Conservation (phyloP, 2,113 vertebrate genomes). For the Carlito syrichta region DNA sequence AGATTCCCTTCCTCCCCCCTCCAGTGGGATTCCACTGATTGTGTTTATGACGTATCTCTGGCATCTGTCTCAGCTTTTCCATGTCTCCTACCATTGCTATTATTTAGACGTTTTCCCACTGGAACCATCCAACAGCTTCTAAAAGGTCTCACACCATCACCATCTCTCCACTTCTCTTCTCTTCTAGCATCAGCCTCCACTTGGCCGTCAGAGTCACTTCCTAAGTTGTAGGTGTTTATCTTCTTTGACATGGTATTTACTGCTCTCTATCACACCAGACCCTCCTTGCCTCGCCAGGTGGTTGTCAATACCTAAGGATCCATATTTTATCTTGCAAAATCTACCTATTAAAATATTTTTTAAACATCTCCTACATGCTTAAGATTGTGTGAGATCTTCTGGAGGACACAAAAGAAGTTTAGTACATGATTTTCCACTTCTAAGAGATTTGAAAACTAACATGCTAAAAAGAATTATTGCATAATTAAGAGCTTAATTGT, state of each 20-base stretch:
- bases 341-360: neutral
- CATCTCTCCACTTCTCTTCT: neutral
- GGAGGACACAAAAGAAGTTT: neutral
- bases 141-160: neutral
- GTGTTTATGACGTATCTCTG: neutral
- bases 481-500: constrained; percentile 40
- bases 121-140: neutral
- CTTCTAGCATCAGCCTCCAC: neutral
- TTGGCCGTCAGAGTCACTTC: neutral
- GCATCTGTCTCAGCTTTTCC: neutral
- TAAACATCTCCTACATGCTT: neutral
- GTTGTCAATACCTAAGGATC: neutral
- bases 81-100: neutral
- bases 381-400: neutral
- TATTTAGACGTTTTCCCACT: neutral
- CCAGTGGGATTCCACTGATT: no score
- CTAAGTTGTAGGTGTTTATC: neutral
- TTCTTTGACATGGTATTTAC: neutral
- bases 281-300: neutral
- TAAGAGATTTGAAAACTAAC: constrained; percentile 27
- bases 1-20: neutral
- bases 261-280: neutral
- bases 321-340: constrained; percentile 12
- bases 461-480: constrained; percentile 17
- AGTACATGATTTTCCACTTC: neutral